Evolutionary conservation across 2,888 invertebrate species (phyloP).

Genomic region (Parthenolecanium corni): DNA sequence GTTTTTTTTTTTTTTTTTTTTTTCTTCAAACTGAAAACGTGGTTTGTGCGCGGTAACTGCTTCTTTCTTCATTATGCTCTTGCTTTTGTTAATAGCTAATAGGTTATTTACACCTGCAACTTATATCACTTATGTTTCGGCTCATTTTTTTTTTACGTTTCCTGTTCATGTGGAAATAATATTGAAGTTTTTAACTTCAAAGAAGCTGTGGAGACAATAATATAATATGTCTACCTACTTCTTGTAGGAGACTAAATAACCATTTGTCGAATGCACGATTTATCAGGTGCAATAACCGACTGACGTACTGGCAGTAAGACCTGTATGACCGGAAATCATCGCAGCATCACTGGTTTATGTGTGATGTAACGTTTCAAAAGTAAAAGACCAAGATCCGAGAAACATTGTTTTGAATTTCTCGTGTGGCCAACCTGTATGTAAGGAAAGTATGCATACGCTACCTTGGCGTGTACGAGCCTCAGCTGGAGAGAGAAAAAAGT

Average conservation of each 20-base stretch:
- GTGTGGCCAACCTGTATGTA: slow-evolving; percentile 12
- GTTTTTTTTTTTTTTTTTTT: not conserved
- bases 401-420: slow-evolving; percentile 6
- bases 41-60: not conserved
- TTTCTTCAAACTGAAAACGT: not conserved
- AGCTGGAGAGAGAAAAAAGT: slow-evolving; percentile 1
- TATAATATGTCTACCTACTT: no score
- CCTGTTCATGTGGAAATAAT: no score
- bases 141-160: no score
- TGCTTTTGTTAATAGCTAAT: not conserved
- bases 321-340: slow-evolving; percentile 9
- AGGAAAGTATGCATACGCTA: not conserved
- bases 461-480: not conserved
- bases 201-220: no score
- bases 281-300: slow-evolving; percentile 22
- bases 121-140: no score
- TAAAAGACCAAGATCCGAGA: not conserved
- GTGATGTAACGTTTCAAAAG: slow-evolving; percentile 20
- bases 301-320: not conserved
- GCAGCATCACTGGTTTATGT: not conserved
- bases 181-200: no score
- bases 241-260: not conserved
- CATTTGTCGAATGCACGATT: not conserved
- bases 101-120: no score
- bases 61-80: not conserved